Conservation (phyloP, 2,888 invertebrate species). For the Odontocolon sp. region DNA sequence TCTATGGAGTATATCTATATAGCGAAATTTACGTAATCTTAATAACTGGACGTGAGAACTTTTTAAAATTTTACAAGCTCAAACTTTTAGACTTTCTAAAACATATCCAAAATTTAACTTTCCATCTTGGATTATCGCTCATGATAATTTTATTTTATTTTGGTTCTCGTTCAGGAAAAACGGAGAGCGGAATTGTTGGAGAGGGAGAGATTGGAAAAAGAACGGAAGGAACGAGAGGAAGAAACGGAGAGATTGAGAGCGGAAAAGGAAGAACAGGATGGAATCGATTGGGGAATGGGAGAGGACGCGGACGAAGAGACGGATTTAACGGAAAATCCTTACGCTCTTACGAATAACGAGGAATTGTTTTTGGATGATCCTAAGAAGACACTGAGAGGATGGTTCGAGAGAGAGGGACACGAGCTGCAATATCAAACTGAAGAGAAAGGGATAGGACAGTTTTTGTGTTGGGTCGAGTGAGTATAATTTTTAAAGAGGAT, state of each 20-base stretch:
- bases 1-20: too few species aligned
- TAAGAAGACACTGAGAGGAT: conserved; percentile 95
- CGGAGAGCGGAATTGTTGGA: conserved; percentile 74
- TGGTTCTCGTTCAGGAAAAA: conserved; percentile 72
- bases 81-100: too few species aligned
- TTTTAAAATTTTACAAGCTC: too few species aligned
- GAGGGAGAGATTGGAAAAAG: conserved; percentile 78
- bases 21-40: too few species aligned
- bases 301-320: conserved; percentile 95
- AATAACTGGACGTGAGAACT: too few species aligned
- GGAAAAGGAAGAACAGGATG: conserved; percentile 85
- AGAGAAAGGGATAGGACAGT: conserved; percentile 93
- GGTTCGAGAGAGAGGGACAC: conserved; percentile 95
- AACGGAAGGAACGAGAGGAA: conserved; percentile 81
- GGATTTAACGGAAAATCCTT: conserved; percentile 92
- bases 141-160: conserved; percentile 10
- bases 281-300: conserved; percentile 97
- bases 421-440: conserved; percentile 93
- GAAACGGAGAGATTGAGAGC: conserved; percentile 81
- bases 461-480: conserved; percentile 88
- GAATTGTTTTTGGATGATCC: conserved; percentile 96
- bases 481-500: conserved; percentile 63
- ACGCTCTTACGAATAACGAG: conserved; percentile 90
- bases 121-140: too few species aligned
- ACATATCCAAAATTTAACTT: too few species aligned